Conservation (phyloP, 2,113 vertebrate genomes). For the Anoura caudifer region DNA sequence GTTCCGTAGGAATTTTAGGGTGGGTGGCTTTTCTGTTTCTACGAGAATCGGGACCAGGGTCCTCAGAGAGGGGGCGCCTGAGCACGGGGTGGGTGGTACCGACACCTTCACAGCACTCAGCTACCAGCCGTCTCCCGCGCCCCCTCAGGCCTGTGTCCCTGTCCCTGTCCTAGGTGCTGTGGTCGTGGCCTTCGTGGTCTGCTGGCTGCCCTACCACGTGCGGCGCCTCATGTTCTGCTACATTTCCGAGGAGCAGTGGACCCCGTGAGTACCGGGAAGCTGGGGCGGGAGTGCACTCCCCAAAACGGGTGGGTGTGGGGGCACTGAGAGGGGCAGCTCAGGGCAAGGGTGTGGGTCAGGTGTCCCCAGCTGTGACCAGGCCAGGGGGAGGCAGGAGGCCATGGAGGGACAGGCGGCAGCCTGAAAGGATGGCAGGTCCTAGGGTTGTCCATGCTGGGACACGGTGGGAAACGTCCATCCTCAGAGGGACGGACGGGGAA, state of each 20-base stretch:
- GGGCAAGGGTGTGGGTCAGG: not conserved
- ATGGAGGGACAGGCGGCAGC: not conserved
- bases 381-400: not conserved
- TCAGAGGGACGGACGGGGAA: accelerated
- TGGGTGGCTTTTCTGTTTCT: not conserved
- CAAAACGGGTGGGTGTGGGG: not conserved
- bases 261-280: constrained; percentile 85
- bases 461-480: not conserved
- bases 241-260: constrained; percentile 86
- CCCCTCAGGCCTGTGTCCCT: not conserved
- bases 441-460: accelerated
- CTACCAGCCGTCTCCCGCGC: accelerated
- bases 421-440: not conserved
- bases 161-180: constrained; percentile 86
- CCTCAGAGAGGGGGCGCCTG: accelerated
- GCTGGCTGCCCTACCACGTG: constrained; percentile 95
- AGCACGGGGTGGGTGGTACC: accelerated
- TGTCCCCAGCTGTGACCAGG: not conserved
- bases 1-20: not conserved
- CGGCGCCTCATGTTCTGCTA: constrained; percentile 98
- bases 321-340: accelerated
- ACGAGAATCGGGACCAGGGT: accelerated
- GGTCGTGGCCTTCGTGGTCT: constrained; percentile 96
- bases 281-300: not conserved
- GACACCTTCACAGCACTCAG: accelerated